Percentiles rank a stretch among this genome's conserved stretches.
These are phyloP conservation scores for Sitodiplosis mosellana DNA, from an alignment of 1,140 invertebrate species.

Conservation along the genomic window DNA sequence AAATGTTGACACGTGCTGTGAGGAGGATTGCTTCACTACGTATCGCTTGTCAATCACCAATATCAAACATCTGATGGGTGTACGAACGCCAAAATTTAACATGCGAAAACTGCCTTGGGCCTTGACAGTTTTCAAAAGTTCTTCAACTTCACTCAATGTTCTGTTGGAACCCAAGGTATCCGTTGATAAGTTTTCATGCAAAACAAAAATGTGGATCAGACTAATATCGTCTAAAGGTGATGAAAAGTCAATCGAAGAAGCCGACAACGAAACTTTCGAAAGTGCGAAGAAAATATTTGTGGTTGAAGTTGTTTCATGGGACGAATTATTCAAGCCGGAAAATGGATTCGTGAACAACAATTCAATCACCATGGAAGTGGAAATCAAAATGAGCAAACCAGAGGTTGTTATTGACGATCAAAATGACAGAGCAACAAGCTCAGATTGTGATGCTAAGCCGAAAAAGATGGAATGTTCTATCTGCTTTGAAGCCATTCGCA, in stretches of 20 bases:
- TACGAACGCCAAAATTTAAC: neutral
- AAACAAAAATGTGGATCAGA: too few species aligned
- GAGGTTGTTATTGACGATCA: too few species aligned
- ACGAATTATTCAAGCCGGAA: neutral
- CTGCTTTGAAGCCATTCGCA: neutral
- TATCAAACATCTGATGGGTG: neutral
- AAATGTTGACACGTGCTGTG: neutral
- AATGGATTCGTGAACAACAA: neutral
- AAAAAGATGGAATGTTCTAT: neutral
- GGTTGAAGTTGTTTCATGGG: neutral
- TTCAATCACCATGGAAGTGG: neutral
- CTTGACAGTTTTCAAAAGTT: neutral
- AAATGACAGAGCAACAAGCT: too few species aligned
- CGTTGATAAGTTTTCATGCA: too few species aligned
- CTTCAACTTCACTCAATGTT: too few species aligned
- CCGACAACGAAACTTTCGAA: too few species aligned
- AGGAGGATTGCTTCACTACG: neutral
- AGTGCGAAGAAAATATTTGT: too few species aligned
- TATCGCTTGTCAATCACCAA: neutral
- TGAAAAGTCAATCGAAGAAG: too few species aligned
- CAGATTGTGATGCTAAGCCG: too few species aligned
- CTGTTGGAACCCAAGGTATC: too few species aligned
- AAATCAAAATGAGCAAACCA: neutral
- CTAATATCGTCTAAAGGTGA: too few species aligned
- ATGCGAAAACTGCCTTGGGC: neutral